Base-by-base conservation (phyloP, 1,140 invertebrate species). In the Asbolus verrucosus region DNA sequence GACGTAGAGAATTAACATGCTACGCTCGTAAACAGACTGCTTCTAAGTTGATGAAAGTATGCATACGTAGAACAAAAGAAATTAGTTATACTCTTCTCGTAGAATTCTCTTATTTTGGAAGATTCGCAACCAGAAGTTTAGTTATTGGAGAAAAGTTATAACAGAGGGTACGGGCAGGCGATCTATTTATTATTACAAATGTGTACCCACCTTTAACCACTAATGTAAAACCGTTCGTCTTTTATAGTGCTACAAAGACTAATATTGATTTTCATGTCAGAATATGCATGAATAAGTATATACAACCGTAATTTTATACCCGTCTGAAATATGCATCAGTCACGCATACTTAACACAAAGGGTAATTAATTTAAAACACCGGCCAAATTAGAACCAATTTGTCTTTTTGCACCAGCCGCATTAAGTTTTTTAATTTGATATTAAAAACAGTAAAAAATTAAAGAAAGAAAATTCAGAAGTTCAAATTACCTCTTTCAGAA, bases 211-310 rank as follows among this genome's bases (percentile, higher is more conserved):
- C n/a, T n/a, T n/a, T n/a, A n/a, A n/a, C n/a, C n/a, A 54, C 19
- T 54, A 19, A 19, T 24, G 39, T 43, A 54, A 54, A 54, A 21
- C 19, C 41, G 1, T 54, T 27, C 46, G 21, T 21, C 6, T 11
- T 2, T 36, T 36, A 36, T 27, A 54, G 19, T 54, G 11, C 46
- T 27, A 24, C n/a, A 54, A 54, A 54, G 46, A 54, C 46, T 27
- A 54, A 54, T 54, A 54, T 54, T 27, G 46, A 54, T 54, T 54
- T 54, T 54, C 46, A n/a, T 11, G 46, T 54, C 46, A 14, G 46
- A 54, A 54, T 54, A 54, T 54, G 46, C 46, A 54, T 54, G 46
- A 54, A 54, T 54, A 27, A 54, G 46, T 54, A 54, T 54, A 54
- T 14, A 27, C 21, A 27, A 13, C 8, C 8, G 46, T 54, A 54